These are phyloP conservation scores for Cerastis leucographa DNA, from an alignment of 2,888 invertebrate species.

Conservation along the genomic window DNA sequence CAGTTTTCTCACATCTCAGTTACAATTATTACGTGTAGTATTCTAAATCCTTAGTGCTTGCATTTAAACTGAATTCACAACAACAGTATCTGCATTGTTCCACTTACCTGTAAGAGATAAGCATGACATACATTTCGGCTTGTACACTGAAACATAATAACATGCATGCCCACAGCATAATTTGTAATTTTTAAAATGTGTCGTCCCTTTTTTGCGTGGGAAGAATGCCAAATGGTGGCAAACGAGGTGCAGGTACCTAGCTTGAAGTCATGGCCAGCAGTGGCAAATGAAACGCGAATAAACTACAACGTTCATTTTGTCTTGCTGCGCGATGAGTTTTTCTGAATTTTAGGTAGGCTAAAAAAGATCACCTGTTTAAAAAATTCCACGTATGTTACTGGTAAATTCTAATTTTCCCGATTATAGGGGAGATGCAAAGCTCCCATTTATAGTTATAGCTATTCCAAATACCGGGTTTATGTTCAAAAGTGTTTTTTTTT, in stretches of 20 bases:
- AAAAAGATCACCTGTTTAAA: neutral
- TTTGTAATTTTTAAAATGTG: slow-evolving; percentile 49
- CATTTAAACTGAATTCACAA: slow-evolving; percentile 4
- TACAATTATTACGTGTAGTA: too few species aligned
- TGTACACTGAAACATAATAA: slow-evolving; percentile 25
- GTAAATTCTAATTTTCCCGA: neutral
- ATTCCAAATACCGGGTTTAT: neutral
- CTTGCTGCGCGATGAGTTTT: slow-evolving; percentile 20
- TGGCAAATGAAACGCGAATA: slow-evolving; percentile 57
- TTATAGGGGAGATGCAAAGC: neutral
- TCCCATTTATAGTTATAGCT: neutral
- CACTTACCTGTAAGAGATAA: slow-evolving; percentile 34
- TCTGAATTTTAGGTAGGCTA: neutral
- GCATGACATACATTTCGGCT: slow-evolving; percentile 27
- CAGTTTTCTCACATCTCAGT: neutral
- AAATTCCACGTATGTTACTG: neutral
- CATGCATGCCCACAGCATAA: slow-evolving; percentile 30
- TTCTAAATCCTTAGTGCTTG: neutral
- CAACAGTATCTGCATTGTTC: slow-evolving; percentile 6
- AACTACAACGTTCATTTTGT: slow-evolving; percentile 27
- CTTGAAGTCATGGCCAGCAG: slow-evolving; percentile 30
- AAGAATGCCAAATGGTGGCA: slow-evolving; percentile 56
- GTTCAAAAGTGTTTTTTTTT: neutral
- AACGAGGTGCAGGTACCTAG: slow-evolving; percentile 56
- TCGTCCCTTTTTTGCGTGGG: slow-evolving; percentile 53